Evolutionary conservation across 2,888 invertebrate genomes (phyloP).

Genomic region (Philonicus albiceps): DNA sequence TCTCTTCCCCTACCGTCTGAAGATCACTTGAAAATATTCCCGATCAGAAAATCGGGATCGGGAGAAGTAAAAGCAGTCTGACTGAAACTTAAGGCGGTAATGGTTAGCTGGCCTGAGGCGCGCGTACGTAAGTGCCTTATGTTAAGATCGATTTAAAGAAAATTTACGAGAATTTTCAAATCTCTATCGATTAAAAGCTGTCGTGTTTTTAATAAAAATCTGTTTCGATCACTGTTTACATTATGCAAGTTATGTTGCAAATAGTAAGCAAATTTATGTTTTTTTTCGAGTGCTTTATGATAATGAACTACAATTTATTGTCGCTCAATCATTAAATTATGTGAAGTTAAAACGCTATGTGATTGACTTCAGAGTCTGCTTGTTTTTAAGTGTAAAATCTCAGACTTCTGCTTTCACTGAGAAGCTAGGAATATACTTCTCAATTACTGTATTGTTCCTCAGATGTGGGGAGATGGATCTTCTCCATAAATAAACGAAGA

Average conservation of each 20-base stretch:
- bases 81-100: conserved; percentile 23
- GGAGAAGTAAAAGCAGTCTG: background rate
- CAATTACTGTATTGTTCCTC: background rate
- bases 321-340: background rate
- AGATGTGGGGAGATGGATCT: background rate
- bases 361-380: background rate
- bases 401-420: background rate
- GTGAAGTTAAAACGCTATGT: background rate
- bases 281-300: background rate
- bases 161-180: background rate
- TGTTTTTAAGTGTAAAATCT: background rate
- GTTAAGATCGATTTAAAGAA: conserved; percentile 29
- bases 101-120: conserved; percentile 9
- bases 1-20: background rate
- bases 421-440: background rate
- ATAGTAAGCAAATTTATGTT: background rate
- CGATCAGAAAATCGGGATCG: background rate
- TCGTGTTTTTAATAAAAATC: background rate
- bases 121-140: conserved; percentile 30
- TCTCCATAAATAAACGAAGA: background rate
- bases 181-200: background rate
- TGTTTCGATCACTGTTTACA: background rate
- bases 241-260: background rate
- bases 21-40: background rate
- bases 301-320: conserved; percentile 11